Evolutionary conservation across 2,888 invertebrate species (phyloP), one percentile per base, ranked within the genome.

Genomic region (Autographa pulchrina): DNA sequence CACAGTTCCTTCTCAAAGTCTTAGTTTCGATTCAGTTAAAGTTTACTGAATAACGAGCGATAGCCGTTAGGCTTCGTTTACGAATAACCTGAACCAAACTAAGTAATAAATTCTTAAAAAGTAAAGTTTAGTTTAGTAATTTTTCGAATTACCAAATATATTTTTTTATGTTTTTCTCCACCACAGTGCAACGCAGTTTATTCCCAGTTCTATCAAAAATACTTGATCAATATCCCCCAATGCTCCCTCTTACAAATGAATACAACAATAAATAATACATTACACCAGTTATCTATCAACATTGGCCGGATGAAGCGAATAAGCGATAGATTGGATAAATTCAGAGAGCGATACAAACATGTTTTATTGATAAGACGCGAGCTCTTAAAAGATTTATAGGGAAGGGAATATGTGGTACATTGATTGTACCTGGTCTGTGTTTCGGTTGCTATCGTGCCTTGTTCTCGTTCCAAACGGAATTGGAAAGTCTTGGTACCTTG

Each of bases 311-410:
- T 76, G 74, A 76, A 59, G 74, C 62, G 76, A 82, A 78, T 78
- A 80, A 81, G 71, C 77, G 78, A 75, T 78, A 81, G 77, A 81
- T 78, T 81, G 75, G 77, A 77, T 82, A 78, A 74, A 77, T 74
- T 83, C 75, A 56, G 74, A 66, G 77, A 70, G 68, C 65, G 72
- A 62, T 77, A 61, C 75, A 66, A 56, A 81, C 75, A 88, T 88
- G 89, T 88, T 85, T 88, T 88, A 88, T 88, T 86, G 87, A 88
- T 89, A 86, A 85, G 87, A 77, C 75, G 86, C 74, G 77, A 80
- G 76, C 82, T 85, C 72, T 66, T 80, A 68, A 78, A 85, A 88
- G 87, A 88, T 88, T 88, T 88, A 88, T 86, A 61, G 60, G 59
- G 59, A 68, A 63, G 71, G 68, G 68, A 69, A 63, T 72, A 79